Conservation (phyloP, 2,888 invertebrate species). For the Apamea epomidion region DNA sequence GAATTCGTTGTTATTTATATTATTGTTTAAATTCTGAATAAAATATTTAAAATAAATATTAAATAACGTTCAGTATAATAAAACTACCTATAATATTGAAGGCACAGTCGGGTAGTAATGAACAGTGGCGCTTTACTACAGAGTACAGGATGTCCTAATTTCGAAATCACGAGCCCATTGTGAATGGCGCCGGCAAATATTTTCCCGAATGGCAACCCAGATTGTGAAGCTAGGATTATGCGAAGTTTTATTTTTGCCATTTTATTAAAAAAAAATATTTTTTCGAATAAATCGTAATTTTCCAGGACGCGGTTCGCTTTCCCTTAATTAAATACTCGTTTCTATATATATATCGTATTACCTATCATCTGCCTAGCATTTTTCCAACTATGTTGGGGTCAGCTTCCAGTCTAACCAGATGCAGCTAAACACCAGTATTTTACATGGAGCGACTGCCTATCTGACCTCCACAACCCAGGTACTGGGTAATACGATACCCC, state of each 20-base stretch:
- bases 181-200: conserved; percentile 23
- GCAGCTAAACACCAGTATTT: no score
- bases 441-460: no score
- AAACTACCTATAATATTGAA: background rate
- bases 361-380: no score
- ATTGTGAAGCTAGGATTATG: conserved; percentile 6
- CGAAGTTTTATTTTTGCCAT: background rate
- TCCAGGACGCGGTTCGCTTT: background rate
- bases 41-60: no score
- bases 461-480: no score
- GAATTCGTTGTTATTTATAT: no score
- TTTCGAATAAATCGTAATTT: background rate
- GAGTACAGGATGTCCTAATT: conserved; percentile 36
- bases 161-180: conserved; percentile 46
- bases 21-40: no score
- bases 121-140: background rate
- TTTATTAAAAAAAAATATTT: background rate
- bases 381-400: no score
- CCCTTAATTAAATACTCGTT: background rate
- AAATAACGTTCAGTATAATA: background rate
- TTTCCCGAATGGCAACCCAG: background rate
- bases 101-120: background rate
- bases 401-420: no score
- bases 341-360: no score
- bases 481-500: no score